A percentile compares a stretch with the other conserved stretches of the same genome.
These are phyloP conservation scores for Sturmia bella DNA, from an alignment of 2,888 invertebrate genomes.

Conservation along the genomic window DNA sequence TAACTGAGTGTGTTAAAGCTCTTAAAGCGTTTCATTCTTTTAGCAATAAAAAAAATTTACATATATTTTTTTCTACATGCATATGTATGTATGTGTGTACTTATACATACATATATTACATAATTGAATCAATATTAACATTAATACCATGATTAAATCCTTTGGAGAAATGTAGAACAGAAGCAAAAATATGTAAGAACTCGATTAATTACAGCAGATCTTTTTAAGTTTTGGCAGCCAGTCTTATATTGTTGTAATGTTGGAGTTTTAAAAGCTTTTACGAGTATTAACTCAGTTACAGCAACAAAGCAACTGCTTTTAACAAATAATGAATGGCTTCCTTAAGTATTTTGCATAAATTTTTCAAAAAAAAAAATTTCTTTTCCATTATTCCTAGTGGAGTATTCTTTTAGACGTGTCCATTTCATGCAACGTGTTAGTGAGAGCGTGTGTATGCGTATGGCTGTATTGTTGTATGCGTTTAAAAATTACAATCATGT, in stretches of 20 bases:
- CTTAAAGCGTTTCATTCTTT: too few species aligned
- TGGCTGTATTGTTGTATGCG: conserved; percentile 11
- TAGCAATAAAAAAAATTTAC: too few species aligned
- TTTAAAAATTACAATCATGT: conserved; percentile 68
- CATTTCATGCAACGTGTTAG: conserved; percentile 20
- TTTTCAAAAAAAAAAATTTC: conserved; percentile 18
- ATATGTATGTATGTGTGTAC: too few species aligned
- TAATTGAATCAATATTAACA: too few species aligned
- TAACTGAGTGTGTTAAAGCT: too few species aligned
- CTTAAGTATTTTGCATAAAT: conserved; percentile 51
- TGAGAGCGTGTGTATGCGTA: conserved; percentile 4
- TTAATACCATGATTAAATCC: background rate
- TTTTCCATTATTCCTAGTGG: conserved; percentile 29
- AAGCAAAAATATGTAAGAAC: conserved; percentile 32
- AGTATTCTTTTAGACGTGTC: conserved; percentile 38
- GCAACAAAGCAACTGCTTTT: conserved; percentile 34
- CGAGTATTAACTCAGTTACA: conserved; percentile 13
- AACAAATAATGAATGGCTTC: conserved; percentile 53
- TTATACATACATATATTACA: too few species aligned
- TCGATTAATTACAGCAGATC: conserved; percentile 59
- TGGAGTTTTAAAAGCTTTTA: conserved; percentile 33
- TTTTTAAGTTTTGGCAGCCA: conserved; percentile 59
- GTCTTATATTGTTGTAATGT: conserved; percentile 27
- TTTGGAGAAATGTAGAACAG: background rate
- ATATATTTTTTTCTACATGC: too few species aligned